phyloP scores from a whole-genome alignment of 2,888 invertebrate species.

The Drosophila mayaguana region DNA sequence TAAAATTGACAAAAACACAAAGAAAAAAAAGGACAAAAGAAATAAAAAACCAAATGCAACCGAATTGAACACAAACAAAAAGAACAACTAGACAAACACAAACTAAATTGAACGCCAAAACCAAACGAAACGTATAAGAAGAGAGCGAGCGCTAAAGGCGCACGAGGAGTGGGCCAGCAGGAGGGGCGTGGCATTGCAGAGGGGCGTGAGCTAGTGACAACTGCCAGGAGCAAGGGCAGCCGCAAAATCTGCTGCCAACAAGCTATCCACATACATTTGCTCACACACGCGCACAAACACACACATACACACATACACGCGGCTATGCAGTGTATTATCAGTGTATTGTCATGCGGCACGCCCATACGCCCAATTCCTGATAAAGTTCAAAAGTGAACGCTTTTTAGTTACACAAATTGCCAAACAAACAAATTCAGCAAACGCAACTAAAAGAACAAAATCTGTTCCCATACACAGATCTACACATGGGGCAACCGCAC shows the following conservation, averaged over 20 bases:
- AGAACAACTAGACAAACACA: conserved; percentile 28
- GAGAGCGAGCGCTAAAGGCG: background rate
- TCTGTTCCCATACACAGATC: conserved; percentile 8
- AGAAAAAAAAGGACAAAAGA: background rate
- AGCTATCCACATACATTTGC: conserved; percentile 41
- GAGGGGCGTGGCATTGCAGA: background rate
- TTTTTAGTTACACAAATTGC: conserved; percentile 79
- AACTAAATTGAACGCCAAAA: conserved; percentile 56
- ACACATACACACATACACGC: conserved; percentile 3
- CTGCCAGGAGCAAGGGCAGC: conserved; percentile 47
- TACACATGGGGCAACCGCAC: conserved; percentile 5
- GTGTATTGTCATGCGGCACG: conserved; percentile 53
- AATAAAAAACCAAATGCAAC: background rate
- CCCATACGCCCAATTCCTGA: conserved; percentile 45
- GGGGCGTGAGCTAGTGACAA: conserved; percentile 34
- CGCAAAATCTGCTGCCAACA: conserved; percentile 61
- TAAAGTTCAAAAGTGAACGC: conserved; percentile 78
- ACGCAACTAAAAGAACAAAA: conserved; percentile 31
- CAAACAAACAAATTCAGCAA: conserved; percentile 72
- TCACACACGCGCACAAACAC: conserved; percentile 9
- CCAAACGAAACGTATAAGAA: conserved; percentile 49
- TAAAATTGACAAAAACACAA: conserved; percentile 53
- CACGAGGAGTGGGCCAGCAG: background rate
- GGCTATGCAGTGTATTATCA: conserved; percentile 48
- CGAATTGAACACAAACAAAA: conserved; percentile 12